Conservation (phyloP, 2,797 vertebrate genomes). For the Acrossocheilus fasciatus region DNA sequence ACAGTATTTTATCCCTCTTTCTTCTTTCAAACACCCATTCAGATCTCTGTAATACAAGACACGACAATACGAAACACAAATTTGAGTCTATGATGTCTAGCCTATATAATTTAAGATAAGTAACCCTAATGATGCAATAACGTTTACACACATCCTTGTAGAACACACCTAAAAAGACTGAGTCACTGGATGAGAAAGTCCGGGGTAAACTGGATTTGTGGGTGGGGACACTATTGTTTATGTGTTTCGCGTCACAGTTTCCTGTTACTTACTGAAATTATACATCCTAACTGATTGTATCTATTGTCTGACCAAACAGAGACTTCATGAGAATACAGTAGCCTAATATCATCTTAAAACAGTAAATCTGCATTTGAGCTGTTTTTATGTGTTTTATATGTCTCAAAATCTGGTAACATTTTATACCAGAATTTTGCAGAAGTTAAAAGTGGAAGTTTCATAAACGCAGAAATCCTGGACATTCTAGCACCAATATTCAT, state of each 20-base stretch:
- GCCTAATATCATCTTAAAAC: too few relatives aligned
- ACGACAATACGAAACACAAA: not conserved
- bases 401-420: not conserved
- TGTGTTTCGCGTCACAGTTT: not conserved
- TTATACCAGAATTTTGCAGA: not conserved
- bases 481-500: not conserved
- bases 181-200: not conserved
- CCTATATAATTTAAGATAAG: not conserved
- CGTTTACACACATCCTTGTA: not conserved
- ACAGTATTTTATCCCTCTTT: not conserved
- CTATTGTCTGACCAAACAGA: not conserved
- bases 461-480: constrained; percentile 32
- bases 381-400: not conserved
- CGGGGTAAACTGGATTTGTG: not conserved
- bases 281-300: not conserved
- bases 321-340: too few relatives aligned
- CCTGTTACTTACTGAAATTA: not conserved
- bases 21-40: not conserved
- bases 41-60: not conserved
- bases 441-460: constrained; percentile 19
- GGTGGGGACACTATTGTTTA: not conserved
- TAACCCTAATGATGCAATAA: not conserved
- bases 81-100: not conserved
- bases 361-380: not conserved
- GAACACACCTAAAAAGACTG: not conserved